Conservation (phyloP, 1,140 invertebrate species). For the Cotesia chilonis region DNA sequence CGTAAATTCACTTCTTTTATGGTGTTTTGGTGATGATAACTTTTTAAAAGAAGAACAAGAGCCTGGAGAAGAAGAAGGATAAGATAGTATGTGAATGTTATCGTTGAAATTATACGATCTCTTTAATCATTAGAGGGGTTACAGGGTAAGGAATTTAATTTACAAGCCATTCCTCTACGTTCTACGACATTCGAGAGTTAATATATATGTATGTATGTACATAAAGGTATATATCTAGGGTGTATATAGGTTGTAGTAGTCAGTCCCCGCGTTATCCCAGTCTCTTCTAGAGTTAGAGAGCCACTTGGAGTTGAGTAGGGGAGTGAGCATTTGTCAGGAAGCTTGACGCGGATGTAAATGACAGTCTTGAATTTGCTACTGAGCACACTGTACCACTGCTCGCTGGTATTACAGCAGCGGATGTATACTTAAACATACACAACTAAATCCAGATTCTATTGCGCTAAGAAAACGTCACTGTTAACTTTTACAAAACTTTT, state of each 20-base stretch:
- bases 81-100: not conserved
- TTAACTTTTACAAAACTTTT: not conserved
- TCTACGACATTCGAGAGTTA: constrained; percentile 28
- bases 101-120: not conserved
- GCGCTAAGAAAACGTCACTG: not conserved
- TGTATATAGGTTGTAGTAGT: too few species aligned
- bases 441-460: not conserved
- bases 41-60: too few species aligned
- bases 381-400: not conserved
- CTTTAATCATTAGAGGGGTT: constrained; percentile 10
- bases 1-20: too few species aligned
- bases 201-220: too few species aligned
- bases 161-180: constrained; percentile 15
- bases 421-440: constrained; percentile 7
- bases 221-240: too few species aligned
- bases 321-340: constrained; percentile 28
- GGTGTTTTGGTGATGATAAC: too few species aligned
- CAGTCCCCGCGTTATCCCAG: constrained; percentile 22
- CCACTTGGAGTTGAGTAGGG: constrained; percentile 21
- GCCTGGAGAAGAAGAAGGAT: too few species aligned
- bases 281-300: constrained; percentile 28
- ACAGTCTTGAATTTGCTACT: constrained; percentile 29
- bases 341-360: constrained; percentile 37
- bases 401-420: not conserved
- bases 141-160: constrained; percentile 34